Conservation (phyloP, 2,797 vertebrate genomes). For the Artibeus jamaicensis region DNA sequence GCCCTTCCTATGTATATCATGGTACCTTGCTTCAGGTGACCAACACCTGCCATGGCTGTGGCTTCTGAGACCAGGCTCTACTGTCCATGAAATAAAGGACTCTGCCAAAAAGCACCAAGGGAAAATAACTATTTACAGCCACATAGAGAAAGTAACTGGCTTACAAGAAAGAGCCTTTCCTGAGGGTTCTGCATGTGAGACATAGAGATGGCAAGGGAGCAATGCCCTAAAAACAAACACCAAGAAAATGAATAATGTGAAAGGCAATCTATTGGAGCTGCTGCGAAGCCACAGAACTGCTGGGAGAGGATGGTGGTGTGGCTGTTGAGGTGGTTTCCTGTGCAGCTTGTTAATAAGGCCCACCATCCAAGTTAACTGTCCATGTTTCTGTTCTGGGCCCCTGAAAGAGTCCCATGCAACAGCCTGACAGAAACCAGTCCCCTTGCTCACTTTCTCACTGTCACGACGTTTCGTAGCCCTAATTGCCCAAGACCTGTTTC, state of each 20-base stretch:
- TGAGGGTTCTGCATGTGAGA: not conserved
- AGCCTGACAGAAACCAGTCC: not conserved
- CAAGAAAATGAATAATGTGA: not conserved
- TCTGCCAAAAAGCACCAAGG: not conserved
- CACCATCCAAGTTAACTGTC: not conserved
- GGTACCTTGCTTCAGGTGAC: not conserved
- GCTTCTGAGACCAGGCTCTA: not conserved
- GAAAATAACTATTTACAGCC: not conserved
- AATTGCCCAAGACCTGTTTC: not conserved
- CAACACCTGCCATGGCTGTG: not conserved
- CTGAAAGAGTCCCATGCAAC: not conserved
- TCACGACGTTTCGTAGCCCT: not conserved
- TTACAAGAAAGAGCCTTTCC: not conserved
- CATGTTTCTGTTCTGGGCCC: not conserved
- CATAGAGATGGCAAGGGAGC: not conserved
- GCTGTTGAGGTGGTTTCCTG: not conserved
- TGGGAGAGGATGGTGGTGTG: not conserved
- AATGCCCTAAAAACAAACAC: not conserved
- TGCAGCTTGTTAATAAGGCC: not conserved
- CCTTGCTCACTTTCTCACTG: not conserved
- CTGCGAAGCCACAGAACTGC: no score
- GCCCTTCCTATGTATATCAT: not conserved
- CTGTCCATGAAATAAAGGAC: not conserved
- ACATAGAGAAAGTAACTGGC: not conserved
- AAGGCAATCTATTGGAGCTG: not conserved